Conservation (phyloP, 2,113 vertebrate species). For the Syngnathoides biaculeatus region DNA sequence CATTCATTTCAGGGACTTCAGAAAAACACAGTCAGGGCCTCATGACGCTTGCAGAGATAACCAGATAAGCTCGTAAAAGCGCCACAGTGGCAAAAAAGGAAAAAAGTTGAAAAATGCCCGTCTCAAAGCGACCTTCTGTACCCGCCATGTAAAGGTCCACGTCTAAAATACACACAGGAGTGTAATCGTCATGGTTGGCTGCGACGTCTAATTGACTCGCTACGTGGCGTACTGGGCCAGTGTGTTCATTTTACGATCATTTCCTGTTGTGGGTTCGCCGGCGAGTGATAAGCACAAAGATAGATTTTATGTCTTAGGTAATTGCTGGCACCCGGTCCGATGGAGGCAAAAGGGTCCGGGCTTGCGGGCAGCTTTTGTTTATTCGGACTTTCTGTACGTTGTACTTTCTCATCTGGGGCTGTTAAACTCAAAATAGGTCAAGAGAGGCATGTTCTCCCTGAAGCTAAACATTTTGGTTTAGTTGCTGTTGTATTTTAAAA, state of each 20-base stretch:
- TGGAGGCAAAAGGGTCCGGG: constrained; percentile 10
- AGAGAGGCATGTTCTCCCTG: constrained; percentile 1
- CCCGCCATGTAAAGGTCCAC: constrained; percentile 42
- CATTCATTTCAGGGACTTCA: constrained; percentile 34
- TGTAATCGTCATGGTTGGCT: constrained; percentile 45
- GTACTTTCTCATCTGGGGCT: constrained; percentile 18
- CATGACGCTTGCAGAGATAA: constrained; percentile 22
- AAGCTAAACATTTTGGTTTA: background rate
- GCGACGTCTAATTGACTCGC: constrained; percentile 61
- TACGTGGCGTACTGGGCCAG: constrained; percentile 53
- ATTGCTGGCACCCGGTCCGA: constrained; percentile 16
- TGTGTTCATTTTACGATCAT: constrained; percentile 63
- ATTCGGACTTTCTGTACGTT: constrained; percentile 13
- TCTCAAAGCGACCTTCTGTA: constrained; percentile 48
- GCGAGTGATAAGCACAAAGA: constrained; percentile 63
- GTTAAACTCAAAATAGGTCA: constrained; percentile 5
- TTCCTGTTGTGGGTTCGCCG: constrained; percentile 59
- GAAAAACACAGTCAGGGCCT: constrained; percentile 32
- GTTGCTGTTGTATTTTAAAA: background rate
- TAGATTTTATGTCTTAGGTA: constrained; percentile 38
- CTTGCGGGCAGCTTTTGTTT: constrained; percentile 8
- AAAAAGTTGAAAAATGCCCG: constrained; percentile 30
- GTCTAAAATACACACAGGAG: constrained; percentile 56
- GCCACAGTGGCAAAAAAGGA: constrained; percentile 20
- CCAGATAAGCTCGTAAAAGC: constrained; percentile 39